These are phyloP conservation scores for Limosa lapponica DNA, from an alignment of 2,797 vertebrate species.

Conservation along the genomic window DNA sequence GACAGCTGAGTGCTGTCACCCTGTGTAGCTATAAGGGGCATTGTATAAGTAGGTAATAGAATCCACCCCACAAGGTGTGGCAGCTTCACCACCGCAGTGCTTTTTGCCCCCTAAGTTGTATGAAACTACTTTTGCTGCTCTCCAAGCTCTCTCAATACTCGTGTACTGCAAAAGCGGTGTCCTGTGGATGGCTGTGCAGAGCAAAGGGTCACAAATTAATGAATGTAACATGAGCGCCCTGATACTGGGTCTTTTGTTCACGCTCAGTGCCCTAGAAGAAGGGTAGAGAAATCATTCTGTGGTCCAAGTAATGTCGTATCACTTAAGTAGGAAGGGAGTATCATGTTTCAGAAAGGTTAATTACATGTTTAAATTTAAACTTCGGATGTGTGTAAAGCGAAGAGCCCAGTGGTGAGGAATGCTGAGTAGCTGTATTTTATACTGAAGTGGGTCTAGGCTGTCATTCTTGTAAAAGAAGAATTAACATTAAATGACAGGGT, in stretches of 20 bases:
- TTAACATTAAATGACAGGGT: not conserved
- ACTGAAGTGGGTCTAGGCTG: not conserved
- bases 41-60: not conserved
- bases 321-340: not conserved
- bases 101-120: not conserved
- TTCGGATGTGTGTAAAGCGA: not conserved
- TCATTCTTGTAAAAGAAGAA: not conserved
- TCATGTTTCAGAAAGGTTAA: not conserved
- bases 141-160: not conserved
- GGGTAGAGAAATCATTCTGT: not conserved
- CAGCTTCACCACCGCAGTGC: not conserved
- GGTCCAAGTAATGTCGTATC: not conserved
- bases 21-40: not conserved
- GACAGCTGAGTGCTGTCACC: not conserved
- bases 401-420: not conserved
- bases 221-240: fast-evolving
- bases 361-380: not conserved
- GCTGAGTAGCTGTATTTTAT: not conserved
- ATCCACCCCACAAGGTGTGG: not conserved
- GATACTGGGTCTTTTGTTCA: not conserved
- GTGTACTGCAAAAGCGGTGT: not conserved
- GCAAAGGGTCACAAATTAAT: not conserved
- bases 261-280: not conserved
- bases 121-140: not conserved
- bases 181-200: not conserved